These are phyloP conservation scores for Rostratula benghalensis DNA, from an alignment of 2,113 vertebrate genomes.

Conservation along the genomic window DNA sequence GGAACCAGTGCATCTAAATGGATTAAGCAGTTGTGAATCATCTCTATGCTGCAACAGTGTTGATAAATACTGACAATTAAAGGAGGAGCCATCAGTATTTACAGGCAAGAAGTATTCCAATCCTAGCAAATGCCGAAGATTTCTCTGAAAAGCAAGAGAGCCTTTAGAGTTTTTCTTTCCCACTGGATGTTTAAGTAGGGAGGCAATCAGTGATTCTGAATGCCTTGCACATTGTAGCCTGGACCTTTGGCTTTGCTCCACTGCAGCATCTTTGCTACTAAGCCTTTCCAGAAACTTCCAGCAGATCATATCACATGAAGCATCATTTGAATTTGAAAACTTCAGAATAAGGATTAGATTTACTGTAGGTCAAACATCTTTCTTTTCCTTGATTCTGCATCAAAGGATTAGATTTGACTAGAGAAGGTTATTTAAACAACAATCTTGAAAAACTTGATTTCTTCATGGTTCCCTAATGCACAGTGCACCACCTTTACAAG, in stretches of 20 bases:
- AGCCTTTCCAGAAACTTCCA: background rate
- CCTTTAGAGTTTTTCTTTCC: background rate
- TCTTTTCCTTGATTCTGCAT: rapidly evolving
- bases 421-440: background rate
- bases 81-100: rapidly evolving
- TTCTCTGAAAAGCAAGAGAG: background rate
- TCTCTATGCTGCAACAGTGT: rapidly evolving
- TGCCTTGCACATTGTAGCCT: background rate
- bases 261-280: background rate
- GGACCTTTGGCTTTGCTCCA: background rate
- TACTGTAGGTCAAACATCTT: background rate
- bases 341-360: background rate
- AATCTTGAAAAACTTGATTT: background rate
- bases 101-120: background rate
- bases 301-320: background rate
- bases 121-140: background rate
- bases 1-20: background rate
- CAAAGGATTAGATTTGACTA: background rate
- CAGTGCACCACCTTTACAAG: background rate
- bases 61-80: background rate
- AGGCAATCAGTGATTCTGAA: background rate
- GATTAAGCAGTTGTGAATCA: background rate
- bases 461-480: background rate
- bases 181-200: background rate
- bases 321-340: background rate